Evolutionary conservation across 2,797 vertebrate genomes (phyloP), one percentile per base, ranked within the genome.

Genomic region (Microchirus variegatus): DNA sequence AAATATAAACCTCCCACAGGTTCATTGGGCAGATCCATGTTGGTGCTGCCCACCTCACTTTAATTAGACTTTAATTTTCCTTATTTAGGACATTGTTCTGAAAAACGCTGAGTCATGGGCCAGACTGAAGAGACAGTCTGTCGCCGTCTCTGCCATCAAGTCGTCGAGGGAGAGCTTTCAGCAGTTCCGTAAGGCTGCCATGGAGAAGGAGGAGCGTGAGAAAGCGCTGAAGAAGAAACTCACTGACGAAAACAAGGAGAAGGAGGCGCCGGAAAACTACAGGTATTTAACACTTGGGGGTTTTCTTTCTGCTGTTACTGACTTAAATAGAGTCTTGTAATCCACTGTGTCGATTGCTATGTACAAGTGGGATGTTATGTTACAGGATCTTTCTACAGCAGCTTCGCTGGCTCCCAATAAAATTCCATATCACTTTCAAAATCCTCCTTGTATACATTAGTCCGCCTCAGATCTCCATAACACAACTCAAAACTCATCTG

Each of bases 91-190:
- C 44, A 86, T 93, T 69, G 89, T 92, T 61, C 59, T 94, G 56
- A 96, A 94, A 88, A 94, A 94, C 63, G 88, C 82, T 1, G 89
- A 92, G 68, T 95, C 95, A 16, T 98, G 97, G 97, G 92, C 91
- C 17, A 94, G 58, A 70, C 87, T 98, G 46, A 93, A 91, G 71
- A 95, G 90, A 78, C 78, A 80, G 0, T 89, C 92, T 4, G 77
- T 80, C 51, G 52, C 78, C 47, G 82, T 92, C 5, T 51, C 89
- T 59, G 63, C 91, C 0, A 84, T 94, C 68, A 96, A 95, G 78
- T 89, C 95, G 0, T 96, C 96, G 4, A 93, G 90, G 59, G 93
- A 95, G 72, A 94, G 91, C 75, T 98, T 98, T 85, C 93, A 94
- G 77, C 90, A 93, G 17, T 98, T 97, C 76, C 94, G 90, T 54